Evolutionary conservation across 2,888 invertebrate species (phyloP), one percentile per base, ranked within the genome.

Genomic region (Tenthredo amoena): DNA sequence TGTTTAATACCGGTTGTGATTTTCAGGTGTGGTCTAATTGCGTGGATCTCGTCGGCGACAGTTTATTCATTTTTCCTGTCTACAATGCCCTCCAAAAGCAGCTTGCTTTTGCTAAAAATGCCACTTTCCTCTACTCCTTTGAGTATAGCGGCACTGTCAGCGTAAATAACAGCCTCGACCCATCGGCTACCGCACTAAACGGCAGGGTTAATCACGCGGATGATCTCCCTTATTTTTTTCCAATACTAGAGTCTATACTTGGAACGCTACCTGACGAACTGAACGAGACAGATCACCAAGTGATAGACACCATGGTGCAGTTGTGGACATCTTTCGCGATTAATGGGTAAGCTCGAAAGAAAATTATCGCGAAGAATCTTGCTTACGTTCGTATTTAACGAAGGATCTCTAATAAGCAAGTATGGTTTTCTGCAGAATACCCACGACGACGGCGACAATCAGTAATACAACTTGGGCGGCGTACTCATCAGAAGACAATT

Each of bases 401-500:
- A 26, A 9, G 26, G 10, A 26, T 10, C 21, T 62, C 10, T 26
- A 62, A 62, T 21, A 26, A 62, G 21, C 9, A 58, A 6, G 4
- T 58, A 21, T 62, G 26, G 10, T 62, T 10, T 7, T 9, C 26
- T 55, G n/a, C 2, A 71, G 71, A n/a, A 71, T n/a, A 34, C 71
- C 71, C 2, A 71, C 37, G 18, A 71, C 71, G 10, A 37, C 40
- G 10, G n/a, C 71, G n/a, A n/a, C 7, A 18, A 71, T 18, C 18
- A 71, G 71, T n/a, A 34, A 37, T 31, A 71, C 71, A 18, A 71
- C 71, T 71, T 71, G 71, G 71, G 6, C 7, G 34, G 31, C 71
- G n/a, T 71, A 71, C 37, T n/a, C 71, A 7, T n/a, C 71, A 15
- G 10, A 34, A n/a, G 37, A 37, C 34, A 71, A 71, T 37, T 71